Base-by-base conservation (phyloP, 64 coral and sea anemone genomes). In the Porites lutea region DNA sequence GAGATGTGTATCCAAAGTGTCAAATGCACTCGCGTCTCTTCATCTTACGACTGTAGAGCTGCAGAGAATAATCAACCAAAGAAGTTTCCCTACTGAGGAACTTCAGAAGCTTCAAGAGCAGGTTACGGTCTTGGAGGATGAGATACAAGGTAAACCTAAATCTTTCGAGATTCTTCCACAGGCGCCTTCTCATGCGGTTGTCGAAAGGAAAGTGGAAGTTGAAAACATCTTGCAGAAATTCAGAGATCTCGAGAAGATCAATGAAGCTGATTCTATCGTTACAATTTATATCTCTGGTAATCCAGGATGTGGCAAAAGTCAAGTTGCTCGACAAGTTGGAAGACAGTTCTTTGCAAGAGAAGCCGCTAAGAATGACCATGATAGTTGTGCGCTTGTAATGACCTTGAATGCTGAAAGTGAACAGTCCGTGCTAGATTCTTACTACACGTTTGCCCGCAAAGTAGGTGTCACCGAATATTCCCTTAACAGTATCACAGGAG, bases 111-210 rank as follows among this genome's bases (percentile, higher is more conserved):
- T 94, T 63, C 72, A 94, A 65, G 52, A 4, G 47, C 58, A 89
- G 47, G 75, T 73, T 65, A 48, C 52, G n/a, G 48, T 23, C 54
- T 79, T 87, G 20, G 45, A 73, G 7, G 48, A 74, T 13, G 53
- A 70, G 20, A 50, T 72, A 27, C 53, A 22, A 27, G 60, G 46
- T 14, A 18, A 59, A 2, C 61, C 72, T 27, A 44, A 79, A 70
- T 69, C 83, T 10, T 93, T 93, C 21, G 12, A 79, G 11, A 20
- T 67, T 78, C 91, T 93, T n/a, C 91, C 91, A 23, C 83, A 48
- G 0, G 70, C 79, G 58, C 91, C 91, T 79, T 87, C 85, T 16
- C 91, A 93, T 51, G 61, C 78, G 5, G 78, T 78, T 6, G 51
- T 13, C 16, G 73, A 76, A 8, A 44, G 73, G 7, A 76, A 19